A percentile compares a stretch with the other conserved stretches of the same genome.
phyloP scores from a whole-genome alignment of 2,113 vertebrate genomes.

The Sander lucioperca region DNA sequence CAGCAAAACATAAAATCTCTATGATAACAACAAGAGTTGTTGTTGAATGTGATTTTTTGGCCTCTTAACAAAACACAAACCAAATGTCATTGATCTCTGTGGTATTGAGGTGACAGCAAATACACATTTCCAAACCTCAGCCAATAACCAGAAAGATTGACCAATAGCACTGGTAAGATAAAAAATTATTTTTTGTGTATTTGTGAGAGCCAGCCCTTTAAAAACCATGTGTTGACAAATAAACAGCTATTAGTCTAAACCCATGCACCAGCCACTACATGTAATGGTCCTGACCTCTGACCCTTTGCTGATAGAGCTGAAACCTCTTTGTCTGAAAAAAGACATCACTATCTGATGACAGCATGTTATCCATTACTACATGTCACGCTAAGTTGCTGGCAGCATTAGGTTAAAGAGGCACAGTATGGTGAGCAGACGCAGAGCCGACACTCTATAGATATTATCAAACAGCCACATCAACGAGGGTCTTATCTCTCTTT shows the following conservation, averaged over 20 bases:
- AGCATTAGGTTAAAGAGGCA: constrained; percentile 10
- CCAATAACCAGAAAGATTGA: not conserved
- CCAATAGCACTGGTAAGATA: not conserved
- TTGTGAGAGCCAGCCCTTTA: not conserved
- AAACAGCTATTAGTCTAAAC: not conserved
- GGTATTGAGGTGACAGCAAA: not conserved
- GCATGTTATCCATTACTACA: constrained; percentile 36
- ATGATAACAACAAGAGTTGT: not conserved
- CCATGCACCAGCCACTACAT: not conserved
- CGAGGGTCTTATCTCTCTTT: constrained; percentile 18
- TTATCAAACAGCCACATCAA: constrained; percentile 26
- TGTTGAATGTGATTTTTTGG: not conserved
- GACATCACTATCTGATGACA: constrained; percentile 23
- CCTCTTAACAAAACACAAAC: not conserved
- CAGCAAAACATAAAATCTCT: not conserved
- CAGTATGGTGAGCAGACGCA: not conserved
- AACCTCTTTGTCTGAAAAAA: constrained; percentile 19
- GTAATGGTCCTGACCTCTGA: constrained; percentile 40
- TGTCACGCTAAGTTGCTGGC: constrained; percentile 11
- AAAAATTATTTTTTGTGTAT: not conserved
- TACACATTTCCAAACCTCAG: not conserved
- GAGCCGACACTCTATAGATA: constrained; percentile 45
- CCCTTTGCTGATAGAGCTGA: not conserved
- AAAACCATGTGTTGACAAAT: not conserved
- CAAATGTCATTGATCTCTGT: not conserved